Evolutionary conservation across 2,113 vertebrate species (phyloP).

Genomic region (Alexandromys fortis): DNA sequence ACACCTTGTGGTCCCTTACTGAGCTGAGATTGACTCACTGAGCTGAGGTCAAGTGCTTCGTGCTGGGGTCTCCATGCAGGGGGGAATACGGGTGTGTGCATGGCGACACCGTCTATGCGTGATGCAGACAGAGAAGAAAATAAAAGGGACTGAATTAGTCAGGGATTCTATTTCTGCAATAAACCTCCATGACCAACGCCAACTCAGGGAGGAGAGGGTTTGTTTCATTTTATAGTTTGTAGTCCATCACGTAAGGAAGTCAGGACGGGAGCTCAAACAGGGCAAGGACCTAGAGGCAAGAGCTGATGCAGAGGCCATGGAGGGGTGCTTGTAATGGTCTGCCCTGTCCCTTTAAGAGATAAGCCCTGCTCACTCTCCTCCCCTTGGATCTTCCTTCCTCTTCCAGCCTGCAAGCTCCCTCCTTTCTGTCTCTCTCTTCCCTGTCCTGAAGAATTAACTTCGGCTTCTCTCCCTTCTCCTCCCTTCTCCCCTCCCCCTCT

Average conservation of each 20-base stretch:
- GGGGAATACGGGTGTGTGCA: rapidly evolving
- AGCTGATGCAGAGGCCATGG: background rate
- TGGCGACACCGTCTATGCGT: background rate
- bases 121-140: background rate
- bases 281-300: background rate
- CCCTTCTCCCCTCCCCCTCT: too few relatives aligned
- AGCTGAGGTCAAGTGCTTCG: background rate
- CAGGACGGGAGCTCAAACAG: background rate
- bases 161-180: background rate
- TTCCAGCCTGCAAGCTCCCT: too few relatives aligned
- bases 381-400: too few relatives aligned
- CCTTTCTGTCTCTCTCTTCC: too few relatives aligned
- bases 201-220: background rate
- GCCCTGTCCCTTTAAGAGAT: too few relatives aligned
- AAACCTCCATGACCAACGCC: background rate
- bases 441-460: too few relatives aligned
- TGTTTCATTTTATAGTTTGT: too few relatives aligned
- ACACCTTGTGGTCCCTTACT: too few relatives aligned
- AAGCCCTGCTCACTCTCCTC: too few relatives aligned
- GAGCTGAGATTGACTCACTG: background rate
- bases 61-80: background rate
- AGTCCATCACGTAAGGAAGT: background rate
- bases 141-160: background rate
- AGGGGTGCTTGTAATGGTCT: background rate
- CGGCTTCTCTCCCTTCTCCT: too few relatives aligned